These are phyloP conservation scores for Petrocephalus sullivani DNA, from an alignment of 2,797 vertebrate species.

Conservation along the genomic window DNA sequence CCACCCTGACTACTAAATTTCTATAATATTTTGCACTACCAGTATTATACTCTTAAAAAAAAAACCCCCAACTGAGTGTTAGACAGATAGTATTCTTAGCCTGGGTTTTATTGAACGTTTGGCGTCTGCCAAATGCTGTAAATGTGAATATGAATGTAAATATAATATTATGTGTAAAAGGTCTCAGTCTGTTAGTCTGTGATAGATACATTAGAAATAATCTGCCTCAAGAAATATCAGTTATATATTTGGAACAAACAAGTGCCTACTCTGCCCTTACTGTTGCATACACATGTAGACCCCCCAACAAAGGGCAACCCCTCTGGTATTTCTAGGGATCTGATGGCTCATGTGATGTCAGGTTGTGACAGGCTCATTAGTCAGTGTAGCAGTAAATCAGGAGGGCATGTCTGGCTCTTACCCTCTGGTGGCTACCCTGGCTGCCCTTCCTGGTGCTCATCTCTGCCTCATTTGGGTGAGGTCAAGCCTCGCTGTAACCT, in stretches of 20 bases:
- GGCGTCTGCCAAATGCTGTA: too few species aligned
- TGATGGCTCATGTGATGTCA: background rate
- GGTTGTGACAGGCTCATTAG: conserved; percentile 4
- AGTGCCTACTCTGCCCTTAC: background rate
- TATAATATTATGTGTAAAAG: background rate
- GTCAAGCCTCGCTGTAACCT: background rate
- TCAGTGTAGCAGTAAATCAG: background rate
- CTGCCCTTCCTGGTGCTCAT: background rate
- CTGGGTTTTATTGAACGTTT: too few species aligned
- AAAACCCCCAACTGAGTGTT: too few species aligned
- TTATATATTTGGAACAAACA: background rate
- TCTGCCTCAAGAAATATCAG: background rate
- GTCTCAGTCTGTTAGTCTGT: background rate
- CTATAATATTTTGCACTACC: too few species aligned
- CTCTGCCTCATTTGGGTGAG: background rate
- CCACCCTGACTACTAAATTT: background rate
- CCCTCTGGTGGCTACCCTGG: background rate
- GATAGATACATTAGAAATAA: background rate
- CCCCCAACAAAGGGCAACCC: background rate
- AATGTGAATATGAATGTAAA: too few species aligned
- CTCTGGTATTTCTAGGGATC: background rate
- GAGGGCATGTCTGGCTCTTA: background rate
- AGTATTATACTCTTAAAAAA: too few species aligned
- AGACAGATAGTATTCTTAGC: too few species aligned
- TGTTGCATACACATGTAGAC: background rate